These are phyloP conservation scores for Ciona savignyi DNA, from an alignment of 23 tunicate genomes.

Conservation along the genomic window DNA sequence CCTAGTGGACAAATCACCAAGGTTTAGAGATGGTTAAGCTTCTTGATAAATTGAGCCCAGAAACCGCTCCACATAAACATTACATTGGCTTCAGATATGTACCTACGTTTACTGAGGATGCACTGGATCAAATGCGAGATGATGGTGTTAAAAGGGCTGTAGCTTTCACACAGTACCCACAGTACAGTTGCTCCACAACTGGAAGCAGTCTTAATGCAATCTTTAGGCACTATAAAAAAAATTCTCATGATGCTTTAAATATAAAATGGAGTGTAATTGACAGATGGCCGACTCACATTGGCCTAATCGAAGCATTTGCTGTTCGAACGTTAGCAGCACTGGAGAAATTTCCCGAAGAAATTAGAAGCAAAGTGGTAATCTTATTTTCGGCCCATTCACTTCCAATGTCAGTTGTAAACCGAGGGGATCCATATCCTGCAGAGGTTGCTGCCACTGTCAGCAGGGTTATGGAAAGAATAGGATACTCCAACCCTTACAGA, in stretches of 20 bases:
- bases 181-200: slow-evolving; percentile 97
- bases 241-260: slow-evolving; percentile 8
- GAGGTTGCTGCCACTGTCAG: slow-evolving; percentile 94
- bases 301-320: slow-evolving; percentile 87
- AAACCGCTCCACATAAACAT: slow-evolving; percentile 95
- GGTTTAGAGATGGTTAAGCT: slow-evolving; percentile 81
- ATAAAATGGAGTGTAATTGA: slow-evolving; percentile 97
- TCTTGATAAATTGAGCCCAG: slow-evolving; percentile 89
- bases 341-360: slow-evolving; percentile 69
- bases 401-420: slow-evolving; percentile 92
- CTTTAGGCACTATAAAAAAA: slow-evolving; percentile 50
- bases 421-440: slow-evolving; percentile 98
- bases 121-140: slow-evolving; percentile 61
- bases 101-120: slow-evolving; percentile 90
- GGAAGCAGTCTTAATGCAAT: slow-evolving; percentile 96
- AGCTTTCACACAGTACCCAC: slow-evolving; percentile 98
- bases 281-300: slow-evolving; percentile 87
- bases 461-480: slow-evolving; percentile 78
- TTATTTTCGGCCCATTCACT: slow-evolving; percentile 95
- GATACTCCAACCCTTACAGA: slow-evolving; percentile 62
- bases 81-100: slow-evolving; percentile 98
- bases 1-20: slow-evolving; percentile 91
- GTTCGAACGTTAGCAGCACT: slow-evolving; percentile 53
- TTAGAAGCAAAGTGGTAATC: slow-evolving; percentile 59
- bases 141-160: slow-evolving; percentile 85